Evolutionary conservation across 2,797 vertebrate species (phyloP).

Genomic region (Luscinia luscinia): DNA sequence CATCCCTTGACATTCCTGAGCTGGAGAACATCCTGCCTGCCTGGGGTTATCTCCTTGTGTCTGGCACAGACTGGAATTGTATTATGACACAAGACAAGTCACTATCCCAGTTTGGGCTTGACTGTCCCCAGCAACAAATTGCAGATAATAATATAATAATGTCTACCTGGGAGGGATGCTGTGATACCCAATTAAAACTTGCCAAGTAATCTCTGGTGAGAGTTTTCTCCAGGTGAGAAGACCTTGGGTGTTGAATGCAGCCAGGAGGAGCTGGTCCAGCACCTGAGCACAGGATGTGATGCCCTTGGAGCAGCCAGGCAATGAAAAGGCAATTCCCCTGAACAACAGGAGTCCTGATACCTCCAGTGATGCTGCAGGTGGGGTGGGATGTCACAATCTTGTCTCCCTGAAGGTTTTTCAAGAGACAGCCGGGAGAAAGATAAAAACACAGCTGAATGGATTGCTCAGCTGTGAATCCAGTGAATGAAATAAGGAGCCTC

Average conservation of each 20-base stretch:
- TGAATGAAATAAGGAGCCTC: rapidly evolving
- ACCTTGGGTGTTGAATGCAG: not conserved
- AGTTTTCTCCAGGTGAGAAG: not conserved
- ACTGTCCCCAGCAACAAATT: not conserved
- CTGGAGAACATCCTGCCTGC: not conserved
- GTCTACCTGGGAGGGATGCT: not conserved
- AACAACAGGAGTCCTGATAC: not conserved
- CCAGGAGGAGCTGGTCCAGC: not conserved
- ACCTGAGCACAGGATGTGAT: rapidly evolving
- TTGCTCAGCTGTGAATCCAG: rapidly evolving
- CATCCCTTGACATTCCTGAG: not conserved
- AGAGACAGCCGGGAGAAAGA: not conserved
- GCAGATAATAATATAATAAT: not conserved
- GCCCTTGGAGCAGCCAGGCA: not conserved
- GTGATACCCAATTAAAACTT: not conserved
- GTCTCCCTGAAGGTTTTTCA: not conserved
- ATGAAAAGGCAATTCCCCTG: not conserved
- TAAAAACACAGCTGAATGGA: not conserved
- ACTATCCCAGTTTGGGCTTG: not conserved
- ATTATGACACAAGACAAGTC: not conserved
- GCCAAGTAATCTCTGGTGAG: not conserved
- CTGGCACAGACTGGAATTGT: not conserved
- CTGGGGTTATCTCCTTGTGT: not conserved
- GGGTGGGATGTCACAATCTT: not conserved
- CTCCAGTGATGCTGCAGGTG: not conserved